These are phyloP conservation scores for Pterophyllum scalare DNA, from an alignment of 2,113 vertebrate genomes.

Conservation along the genomic window DNA sequence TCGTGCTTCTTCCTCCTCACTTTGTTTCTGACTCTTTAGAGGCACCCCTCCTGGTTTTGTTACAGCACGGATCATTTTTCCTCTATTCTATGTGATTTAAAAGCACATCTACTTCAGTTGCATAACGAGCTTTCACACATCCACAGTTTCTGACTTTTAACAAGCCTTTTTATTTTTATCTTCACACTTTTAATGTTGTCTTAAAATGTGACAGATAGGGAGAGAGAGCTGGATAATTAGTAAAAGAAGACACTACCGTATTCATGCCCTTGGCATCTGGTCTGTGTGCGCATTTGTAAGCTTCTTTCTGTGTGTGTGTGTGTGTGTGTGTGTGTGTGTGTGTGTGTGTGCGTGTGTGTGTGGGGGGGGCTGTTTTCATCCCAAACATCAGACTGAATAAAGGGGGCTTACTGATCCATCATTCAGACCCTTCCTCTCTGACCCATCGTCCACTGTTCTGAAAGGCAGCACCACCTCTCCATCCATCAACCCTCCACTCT, in stretches of 20 bases:
- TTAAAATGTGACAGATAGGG: conserved; percentile 43
- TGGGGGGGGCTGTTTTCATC: neutral
- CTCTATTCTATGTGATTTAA: conserved; percentile 16
- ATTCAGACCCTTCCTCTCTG: neutral
- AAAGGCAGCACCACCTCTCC: neutral
- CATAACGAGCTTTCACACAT: conserved; percentile 54
- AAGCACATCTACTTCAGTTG: neutral
- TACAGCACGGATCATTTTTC: conserved; percentile 16
- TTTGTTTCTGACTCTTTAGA: neutral
- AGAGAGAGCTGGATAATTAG: conserved; percentile 48
- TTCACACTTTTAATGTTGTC: conserved; percentile 43
- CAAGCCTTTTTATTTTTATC: conserved; percentile 50
- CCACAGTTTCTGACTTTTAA: conserved; percentile 39
- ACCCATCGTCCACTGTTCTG: neutral
- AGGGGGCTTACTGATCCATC: conserved; percentile 9
- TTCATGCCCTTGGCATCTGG: conserved; percentile 8
- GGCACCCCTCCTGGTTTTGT: neutral
- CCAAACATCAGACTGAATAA: conserved; percentile 21
- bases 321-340: neutral
- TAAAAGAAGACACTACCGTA: conserved; percentile 6
- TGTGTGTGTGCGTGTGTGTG: too few species aligned
- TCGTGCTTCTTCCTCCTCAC: neutral
- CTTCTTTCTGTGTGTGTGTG: neutral
- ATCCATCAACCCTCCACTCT: neutral
- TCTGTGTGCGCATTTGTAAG: neutral